Base-by-base conservation (phyloP, 2,797 vertebrate species). In the Helarctos malayanus region DNA sequence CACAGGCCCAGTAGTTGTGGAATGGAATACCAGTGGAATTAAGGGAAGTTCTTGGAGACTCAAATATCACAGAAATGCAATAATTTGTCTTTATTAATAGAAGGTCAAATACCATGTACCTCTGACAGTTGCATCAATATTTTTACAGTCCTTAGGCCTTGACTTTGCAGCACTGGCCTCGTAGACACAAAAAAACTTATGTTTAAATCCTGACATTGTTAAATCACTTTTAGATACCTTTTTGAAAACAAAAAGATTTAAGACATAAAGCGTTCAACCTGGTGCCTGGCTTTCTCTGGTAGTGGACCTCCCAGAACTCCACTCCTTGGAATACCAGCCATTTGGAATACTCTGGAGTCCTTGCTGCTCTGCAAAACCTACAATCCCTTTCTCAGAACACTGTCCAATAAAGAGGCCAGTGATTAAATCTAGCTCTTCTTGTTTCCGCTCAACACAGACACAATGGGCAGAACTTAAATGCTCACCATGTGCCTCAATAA, bases 81-180 rank as follows among this genome's bases (percentile, higher is more conserved):
- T 97, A 86, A 97, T 97, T 97, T 97, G 95, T 97, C 97, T 97
- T 97, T 97, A 97, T 97, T 97, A 97, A 96, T 90, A 95, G 94
- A 96, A 97, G 97, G 97, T 97, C 96, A 97, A 97, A 97, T 97
- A 95, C 81, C 94, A 88, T 63, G 92, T 65, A 52, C 85, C 88
- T 96, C 91, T 95, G 80, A 95, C 90, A 97, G 96, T 95, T 96
- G 82, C 89, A 97, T 96, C 96, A 97, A 97, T 97, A 97, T 97
- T 97, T 97, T 95, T 96, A 93, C 23, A 98, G 95, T 63, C 90
- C 65, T 92, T 86, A 85, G 76, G 57, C 86, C 81, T 65, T 94
- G 85, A 92, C 83, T 86, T 86, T 86, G 88, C 59, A 91, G 57
- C 71, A 94, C 88, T 47, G 38, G n/a, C 45, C 69, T 78, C 83